Evolutionary conservation across 2,888 invertebrate species (phyloP), one percentile per base, ranked within the genome.

Genomic region (Heliconius charithonia): DNA sequence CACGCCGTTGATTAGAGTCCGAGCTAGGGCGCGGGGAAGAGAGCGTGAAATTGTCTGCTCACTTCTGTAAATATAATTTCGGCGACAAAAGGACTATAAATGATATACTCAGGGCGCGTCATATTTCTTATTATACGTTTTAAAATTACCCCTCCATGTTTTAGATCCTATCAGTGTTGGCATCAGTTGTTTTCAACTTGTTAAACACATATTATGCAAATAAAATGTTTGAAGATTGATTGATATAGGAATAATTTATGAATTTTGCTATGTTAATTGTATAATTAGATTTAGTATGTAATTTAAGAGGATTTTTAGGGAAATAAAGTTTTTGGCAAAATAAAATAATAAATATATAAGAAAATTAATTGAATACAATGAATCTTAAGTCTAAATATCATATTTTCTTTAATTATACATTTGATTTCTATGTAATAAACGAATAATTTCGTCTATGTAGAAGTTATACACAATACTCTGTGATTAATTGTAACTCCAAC

Each of bases 31-130:
- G 94, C 93, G 85, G 89, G 89, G 93, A 92, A 93, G 93, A 92
- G 92, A 94, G 89, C 95, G 94, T 95, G 95, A 95, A 95, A 95
- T 95, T 95, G 94, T 95, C 95, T 94, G 94, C 92, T 95, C 94
- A 93, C 94, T 95, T 95, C 93, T 95, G 94, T 94, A 95, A 95
- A 95, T 95, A 95, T 95, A 93, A 95, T 95, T 95, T 95, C 88
- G 93, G 91, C 90, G 93, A 95, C 95, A 95, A 95, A 95, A 94
- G 94, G 94, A 92, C 93, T 92, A 93, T 92, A 92, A 94, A 94
- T 93, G 94, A 93, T 93, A 94, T 88, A 91, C 90, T 89, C 91
- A 85, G 93, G 91, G 92, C 86, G 88, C 86, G 87, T 86, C 86
- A 84, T 85, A 86, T 87, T 89, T 88, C 92, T 90, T 86, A 90